These are phyloP conservation scores for Drosophila histrio DNA, from an alignment of 2,888 invertebrate species.

Conservation along the genomic window DNA sequence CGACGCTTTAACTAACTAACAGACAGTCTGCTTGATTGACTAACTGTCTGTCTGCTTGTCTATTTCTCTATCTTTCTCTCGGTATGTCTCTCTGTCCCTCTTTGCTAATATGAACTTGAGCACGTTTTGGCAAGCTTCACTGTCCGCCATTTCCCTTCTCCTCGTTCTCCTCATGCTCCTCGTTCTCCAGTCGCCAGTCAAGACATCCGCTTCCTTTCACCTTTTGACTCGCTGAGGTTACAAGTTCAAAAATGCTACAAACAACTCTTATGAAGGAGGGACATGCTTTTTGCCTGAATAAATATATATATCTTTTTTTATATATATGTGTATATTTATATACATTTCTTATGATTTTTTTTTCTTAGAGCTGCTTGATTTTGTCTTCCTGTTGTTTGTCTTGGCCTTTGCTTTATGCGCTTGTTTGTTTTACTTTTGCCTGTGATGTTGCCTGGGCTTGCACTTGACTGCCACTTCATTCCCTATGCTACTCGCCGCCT, in stretches of 20 bases:
- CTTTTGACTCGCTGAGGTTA: slow-evolving; percentile 52
- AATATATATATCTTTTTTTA: not conserved
- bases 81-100: not conserved
- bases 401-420: slow-evolving; percentile 53
- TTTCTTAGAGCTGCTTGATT: slow-evolving; percentile 46
- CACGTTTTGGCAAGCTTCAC: slow-evolving; percentile 48
- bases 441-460: slow-evolving; percentile 35
- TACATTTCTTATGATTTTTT: slow-evolving; percentile 13
- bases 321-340: not conserved
- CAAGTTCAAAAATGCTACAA: slow-evolving; percentile 55
- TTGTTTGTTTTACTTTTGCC: slow-evolving; percentile 55
- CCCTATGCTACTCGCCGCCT: slow-evolving; percentile 19
- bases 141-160: not conserved
- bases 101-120: slow-evolving; percentile 51
- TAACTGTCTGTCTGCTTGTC: not conserved
- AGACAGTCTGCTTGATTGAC: slow-evolving; percentile 6
- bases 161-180: not conserved
- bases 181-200: slow-evolving; percentile 1
- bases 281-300: slow-evolving; percentile 7
- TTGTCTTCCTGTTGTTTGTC: slow-evolving; percentile 62
- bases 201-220: slow-evolving; percentile 53
- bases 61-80: not conserved
- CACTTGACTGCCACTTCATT: slow-evolving; percentile 64
- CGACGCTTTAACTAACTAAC: slow-evolving; percentile 1
- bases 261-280: not conserved